Evolutionary conservation across 2,888 invertebrate genomes (phyloP), one percentile per base, ranked within the genome.

Genomic region (Eupeodes luniger): DNA sequence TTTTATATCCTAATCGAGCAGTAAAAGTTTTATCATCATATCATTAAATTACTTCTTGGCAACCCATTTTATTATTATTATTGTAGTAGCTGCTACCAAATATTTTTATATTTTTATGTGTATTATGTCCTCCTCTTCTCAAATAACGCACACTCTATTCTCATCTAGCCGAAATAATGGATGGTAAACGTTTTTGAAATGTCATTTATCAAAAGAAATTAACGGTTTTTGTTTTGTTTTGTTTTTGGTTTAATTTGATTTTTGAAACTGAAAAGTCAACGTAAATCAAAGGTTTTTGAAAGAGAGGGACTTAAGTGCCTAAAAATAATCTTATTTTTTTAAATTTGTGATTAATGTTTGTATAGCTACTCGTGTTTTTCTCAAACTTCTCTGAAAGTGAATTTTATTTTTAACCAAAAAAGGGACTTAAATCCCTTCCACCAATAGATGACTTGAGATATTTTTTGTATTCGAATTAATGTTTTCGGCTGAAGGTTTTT

Each of bases 41-140:
- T 81, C 85, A 81, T 85, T 76, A 85, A 80, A 85, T 85, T 80
- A 80, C 75, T 81, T 72, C 64, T 75, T 51, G 74, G 59, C 53
- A 85, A 77, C 70, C 81, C 59, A 72, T 81, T 76, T 19, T 51
- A 55, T 44, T 44, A 53, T 66, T 57, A 51, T 61, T 53, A 55
- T 12, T 2, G 9, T 7, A 7, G 7, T 11, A 55, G 6, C 16
- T 53, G 27, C 14, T 34, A 14, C 5, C 11, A 34, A 9, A 34
- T 7, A 34, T 14, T 9, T 11, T 3, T 47, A 47, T 7, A 27
- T 9, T 27, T 5, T 27, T 3, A 16, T 53, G 10, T 57, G 27
- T 57, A 27, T 57, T 3, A 14, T 7, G 10, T 12, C 12, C 47
- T 44, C 44, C 14, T 14, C n/a, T 6, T 62, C 34, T 64, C 53